Evolutionary conservation across 2,888 invertebrate genomes (phyloP), one percentile per base, ranked within the genome.

Genomic region (Ormyrus nitidulus): DNA sequence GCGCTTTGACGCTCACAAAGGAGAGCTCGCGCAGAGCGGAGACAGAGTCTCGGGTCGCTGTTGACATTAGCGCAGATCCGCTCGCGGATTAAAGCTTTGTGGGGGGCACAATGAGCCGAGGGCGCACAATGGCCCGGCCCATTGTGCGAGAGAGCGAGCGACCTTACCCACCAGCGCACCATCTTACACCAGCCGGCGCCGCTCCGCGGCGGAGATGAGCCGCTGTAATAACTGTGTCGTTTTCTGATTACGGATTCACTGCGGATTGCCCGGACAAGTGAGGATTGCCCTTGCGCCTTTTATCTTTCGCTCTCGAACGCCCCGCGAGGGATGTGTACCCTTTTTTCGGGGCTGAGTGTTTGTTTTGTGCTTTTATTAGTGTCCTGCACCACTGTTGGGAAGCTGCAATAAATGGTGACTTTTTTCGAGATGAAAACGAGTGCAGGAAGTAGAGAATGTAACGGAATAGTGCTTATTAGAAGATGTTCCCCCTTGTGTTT

Each of bases 81-180:
- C 84, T 87, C 86, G 86, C 85, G 89, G 90, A 90, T 90, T 90
- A 90, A 88, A 88, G 87, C 89, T 90, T 90, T 89, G 89, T 88
- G 83, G 83, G 73, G 70, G 83, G 83, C 85, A 88, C 88, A 89
- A 90, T 89, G 85, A 84, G 65, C 83, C 81, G 72, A 44, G 48
- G 78, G 59, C 9, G 1, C n/a, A 56, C 64, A 65, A 64, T 70
- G 11, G 65, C 58, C 49, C 13, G 44, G 7, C 48, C 82, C 80
- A 86, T 87, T 88, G 87, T 88, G 79, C 83, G 84, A 85, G 81
- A 85, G 85, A 86, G 86, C 86, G 19, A 19, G 44, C 46, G 62
- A 76, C 62, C 65, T 75, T 62, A 56, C 44, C 44, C 19, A 1
- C 19, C 19, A 2, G 11, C 46, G 53, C 3, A 10, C 65, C 34